Evolutionary conservation across 2,888 invertebrate species (phyloP), one percentile per base, ranked within the genome.

Genomic region (Eristalis arbustorum): DNA sequence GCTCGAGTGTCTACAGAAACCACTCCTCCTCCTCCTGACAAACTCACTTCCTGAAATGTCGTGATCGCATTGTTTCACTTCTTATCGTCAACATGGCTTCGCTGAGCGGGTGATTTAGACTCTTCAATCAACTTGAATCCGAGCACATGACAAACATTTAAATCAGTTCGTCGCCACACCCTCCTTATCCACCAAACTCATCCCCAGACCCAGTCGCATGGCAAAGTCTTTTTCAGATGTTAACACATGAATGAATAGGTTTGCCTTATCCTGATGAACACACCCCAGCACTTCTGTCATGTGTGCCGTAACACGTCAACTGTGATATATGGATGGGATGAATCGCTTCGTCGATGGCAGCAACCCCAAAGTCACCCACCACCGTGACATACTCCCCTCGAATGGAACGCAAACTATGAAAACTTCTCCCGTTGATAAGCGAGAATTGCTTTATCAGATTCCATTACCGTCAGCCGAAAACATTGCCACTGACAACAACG

Each of bases 391-490:
- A 23, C 25, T 18, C 23, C 8, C 8, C 25, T 5, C 59, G 6
- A 10, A n/a, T 42, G n/a, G 2, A 42, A n/a, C 42, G 10, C 4
- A 57, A 74, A 78, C 77, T 77, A 73, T 64, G 37, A 71, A 71
- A 78, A 71, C 68, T 71, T 56, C 31, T 37, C 57, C n/a, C 78
- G 78, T 61, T 74, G 75, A 76, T 83, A 80, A 71, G 72, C 76
- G 75, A 80, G 75, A 76, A 76, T 67, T 84, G 25, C 84, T 72
- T 76, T 76, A 62, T 80, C 63, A 75, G 56, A 61, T 62, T 71
- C 67, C 71, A 69, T 77, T 68, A 49, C 61, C 25, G 25, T 59
- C 49, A 49, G 18, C 49, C 34, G 42, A 84, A 75, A 67, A 49
- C 18, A 49, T 62, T 5, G 31, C 10, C 31, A 1, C 37, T 37